Percentiles rank a stretch among this genome's conserved stretches.
Conservation (phyloP, 2,797 vertebrate species). For the Sebastes matsubarae region DNA sequence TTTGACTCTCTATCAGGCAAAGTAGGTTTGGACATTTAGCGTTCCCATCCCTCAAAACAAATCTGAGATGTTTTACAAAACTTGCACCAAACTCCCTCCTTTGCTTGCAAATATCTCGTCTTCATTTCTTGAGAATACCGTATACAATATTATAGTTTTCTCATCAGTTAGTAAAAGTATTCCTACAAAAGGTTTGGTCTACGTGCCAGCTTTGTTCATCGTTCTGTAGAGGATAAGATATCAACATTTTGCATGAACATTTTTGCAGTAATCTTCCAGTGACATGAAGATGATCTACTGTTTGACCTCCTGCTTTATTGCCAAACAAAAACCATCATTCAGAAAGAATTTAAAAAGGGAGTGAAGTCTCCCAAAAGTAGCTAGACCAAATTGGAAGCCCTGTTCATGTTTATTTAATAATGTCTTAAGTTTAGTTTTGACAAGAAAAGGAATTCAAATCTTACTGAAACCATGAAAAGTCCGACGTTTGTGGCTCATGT, state of each 20-base stretch:
- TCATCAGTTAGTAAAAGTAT: background rate
- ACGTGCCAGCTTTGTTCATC: background rate
- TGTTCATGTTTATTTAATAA: background rate
- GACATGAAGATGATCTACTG: background rate
- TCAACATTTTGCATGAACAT: background rate
- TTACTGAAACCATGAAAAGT: background rate
- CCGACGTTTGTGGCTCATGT: background rate
- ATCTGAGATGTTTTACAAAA: background rate
- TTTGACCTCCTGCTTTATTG: background rate
- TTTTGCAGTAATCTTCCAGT: background rate
- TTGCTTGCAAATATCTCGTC: background rate
- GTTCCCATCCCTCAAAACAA: background rate
- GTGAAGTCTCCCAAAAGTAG: background rate
- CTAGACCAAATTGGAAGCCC: background rate
- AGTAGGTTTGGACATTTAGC: background rate
- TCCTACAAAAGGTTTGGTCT: background rate
- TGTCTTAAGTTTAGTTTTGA: background rate
- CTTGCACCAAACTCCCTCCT: background rate
- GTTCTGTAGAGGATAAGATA: too few relatives aligned
- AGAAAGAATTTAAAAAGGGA: background rate
- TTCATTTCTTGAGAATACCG: background rate
- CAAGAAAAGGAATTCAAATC: background rate
- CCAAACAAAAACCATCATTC: background rate
- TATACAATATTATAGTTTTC: background rate
- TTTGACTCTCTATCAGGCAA: background rate